Evolutionary conservation across 2,888 invertebrate genomes (phyloP).

Genomic region (Agrotis clavis): DNA sequence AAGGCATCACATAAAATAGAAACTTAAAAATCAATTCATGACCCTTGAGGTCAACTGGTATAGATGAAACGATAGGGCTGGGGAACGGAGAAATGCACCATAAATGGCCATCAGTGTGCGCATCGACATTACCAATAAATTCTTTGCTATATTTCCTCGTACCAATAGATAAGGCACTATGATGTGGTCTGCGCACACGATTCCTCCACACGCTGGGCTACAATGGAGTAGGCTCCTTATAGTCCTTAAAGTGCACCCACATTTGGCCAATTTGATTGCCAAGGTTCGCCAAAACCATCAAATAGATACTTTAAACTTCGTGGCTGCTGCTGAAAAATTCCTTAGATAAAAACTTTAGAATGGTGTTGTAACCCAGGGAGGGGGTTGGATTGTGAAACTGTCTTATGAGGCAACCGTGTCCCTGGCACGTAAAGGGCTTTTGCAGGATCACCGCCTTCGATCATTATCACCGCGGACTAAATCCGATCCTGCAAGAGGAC

Average conservation of each 20-base stretch:
- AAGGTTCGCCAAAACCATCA: no score
- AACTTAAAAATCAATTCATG: conserved; percentile 89
- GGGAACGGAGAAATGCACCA: conserved; percentile 75
- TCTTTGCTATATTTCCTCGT: conserved; percentile 82
- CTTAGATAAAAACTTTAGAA: no score
- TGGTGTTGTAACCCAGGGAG: no score
- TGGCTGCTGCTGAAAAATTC: no score
- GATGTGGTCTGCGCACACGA: conserved; percentile 76
- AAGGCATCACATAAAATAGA: conserved; percentile 75
- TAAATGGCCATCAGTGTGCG: conserved; percentile 82
- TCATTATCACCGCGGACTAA: no score
- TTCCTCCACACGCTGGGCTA: conserved; percentile 73
- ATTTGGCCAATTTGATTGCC: no score
- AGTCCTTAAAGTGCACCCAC: conserved; percentile 19
- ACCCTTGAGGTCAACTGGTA: conserved; percentile 80
- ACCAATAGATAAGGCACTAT: conserved; percentile 85
- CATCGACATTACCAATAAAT: conserved; percentile 88
- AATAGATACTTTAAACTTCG: no score
- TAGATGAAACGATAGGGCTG: conserved; percentile 79
- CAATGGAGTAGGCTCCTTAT: conserved; percentile 67
- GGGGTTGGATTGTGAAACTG: no score
- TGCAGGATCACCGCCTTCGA: no score
- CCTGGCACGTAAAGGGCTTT: no score
- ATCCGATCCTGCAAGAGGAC: no score
- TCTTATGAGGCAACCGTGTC: no score